Percentiles rank a stretch among this genome's conserved stretches.
Evolutionary conservation across 2,113 vertebrate species (phyloP).

Genomic region (Tapirus terrestris): DNA sequence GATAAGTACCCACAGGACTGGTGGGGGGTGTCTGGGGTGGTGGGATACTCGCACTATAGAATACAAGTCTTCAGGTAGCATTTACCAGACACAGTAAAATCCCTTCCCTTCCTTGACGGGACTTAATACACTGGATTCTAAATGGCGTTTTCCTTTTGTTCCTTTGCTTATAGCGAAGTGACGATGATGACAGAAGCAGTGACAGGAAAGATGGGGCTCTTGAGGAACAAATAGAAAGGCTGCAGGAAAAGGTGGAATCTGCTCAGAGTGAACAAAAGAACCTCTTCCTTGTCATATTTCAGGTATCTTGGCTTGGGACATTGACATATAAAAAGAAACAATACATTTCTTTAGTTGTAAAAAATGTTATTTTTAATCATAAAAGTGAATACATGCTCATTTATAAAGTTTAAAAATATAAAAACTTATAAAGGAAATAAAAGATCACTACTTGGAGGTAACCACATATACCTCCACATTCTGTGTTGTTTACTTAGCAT

Average conservation of each 20-base stretch:
- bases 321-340: background rate
- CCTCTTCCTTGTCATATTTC: constrained; percentile 95
- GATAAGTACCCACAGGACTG: background rate
- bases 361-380: constrained; percentile 8
- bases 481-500: background rate
- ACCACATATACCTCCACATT: background rate
- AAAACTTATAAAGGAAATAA: background rate
- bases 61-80: background rate
- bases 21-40: rapidly evolving
- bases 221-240: constrained; percentile 96
- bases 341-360: background rate
- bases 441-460: background rate
- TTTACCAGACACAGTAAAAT: background rate
- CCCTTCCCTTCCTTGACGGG: background rate
- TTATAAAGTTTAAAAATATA: constrained; percentile 30
- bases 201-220: constrained; percentile 95
- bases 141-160: background rate
- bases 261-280: constrained; percentile 99
- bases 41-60: background rate
- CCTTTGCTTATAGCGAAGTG: constrained; percentile 89
- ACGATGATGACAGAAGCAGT: constrained; percentile 94
- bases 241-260: constrained; percentile 97
- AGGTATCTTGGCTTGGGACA: constrained; percentile 86
- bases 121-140: background rate
- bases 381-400: background rate